Evolutionary conservation across 2,797 vertebrate genomes (phyloP), one percentile per base, ranked within the genome.

Genomic region (Pelobates cultripes): DNA sequence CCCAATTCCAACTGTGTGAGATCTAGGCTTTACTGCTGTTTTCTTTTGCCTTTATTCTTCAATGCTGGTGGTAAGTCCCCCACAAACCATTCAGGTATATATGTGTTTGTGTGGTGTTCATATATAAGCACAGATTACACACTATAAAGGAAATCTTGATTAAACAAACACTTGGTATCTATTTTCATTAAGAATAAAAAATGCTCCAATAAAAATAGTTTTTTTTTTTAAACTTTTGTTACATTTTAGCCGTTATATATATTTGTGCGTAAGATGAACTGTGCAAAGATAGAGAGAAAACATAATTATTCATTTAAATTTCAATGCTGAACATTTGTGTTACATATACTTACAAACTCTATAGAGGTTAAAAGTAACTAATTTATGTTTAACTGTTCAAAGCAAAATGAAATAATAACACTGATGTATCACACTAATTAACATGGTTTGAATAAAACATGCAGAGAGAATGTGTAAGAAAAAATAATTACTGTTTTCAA

Each of bases 1-100:
- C 95, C 96, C 96, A 96, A 96, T 97, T 96, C 95, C 95, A 95
- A 97, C 96, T 98, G 96, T 98, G 97, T 97, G 96, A 97, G 97
- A 96, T 96, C 93, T 95, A 94, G 94, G 96, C 95, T 94, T 94
- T 92, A 91, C 93, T 94, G 94, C 88, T 86, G 92, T 87, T 86
- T 92, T 63, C 43, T 63, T 68, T 75, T 57, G 0, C 68, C 47
- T 79, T 75, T 79, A 70, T 84, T 61, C 47, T 92, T 93, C 92
- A 93, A 91, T 92, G 93, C 93, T 95, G 95, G 93, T 95, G 94
- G 94, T 93, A 93, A 91, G 86, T 89, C 90, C 92, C 91, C 92
- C 93, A 93, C 93, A 94, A 92, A 90, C 90, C 90, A 90, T 91
- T 79, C 45, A 14, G 5, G 53, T 64, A n/a, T 64, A 1, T n/a